These are phyloP conservation scores for Drosophila parthenogenetica DNA, from an alignment of 2,888 invertebrate species.

Conservation along the genomic window DNA sequence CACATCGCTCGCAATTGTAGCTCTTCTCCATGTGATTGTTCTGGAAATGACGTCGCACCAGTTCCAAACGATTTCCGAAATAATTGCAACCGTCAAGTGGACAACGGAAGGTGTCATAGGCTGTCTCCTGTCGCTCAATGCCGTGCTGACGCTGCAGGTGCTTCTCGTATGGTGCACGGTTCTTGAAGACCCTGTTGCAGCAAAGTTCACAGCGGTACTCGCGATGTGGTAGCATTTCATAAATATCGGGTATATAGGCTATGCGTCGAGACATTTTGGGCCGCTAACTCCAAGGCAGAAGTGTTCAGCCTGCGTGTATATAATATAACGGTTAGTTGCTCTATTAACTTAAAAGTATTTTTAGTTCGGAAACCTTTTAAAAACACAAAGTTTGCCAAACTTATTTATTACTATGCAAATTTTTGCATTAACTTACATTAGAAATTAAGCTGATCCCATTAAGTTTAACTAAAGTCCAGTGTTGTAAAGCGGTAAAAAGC, in stretches of 20 bases:
- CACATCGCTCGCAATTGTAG: constrained; percentile 21
- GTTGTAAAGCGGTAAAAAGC: no score
- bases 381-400: neutral
- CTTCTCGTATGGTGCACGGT: constrained; percentile 13
- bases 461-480: no score
- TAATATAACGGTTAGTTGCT: neutral
- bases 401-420: no score
- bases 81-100: constrained; percentile 23
- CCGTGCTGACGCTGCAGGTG: constrained; percentile 40
- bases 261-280: constrained; percentile 3
- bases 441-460: no score
- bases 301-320: neutral
- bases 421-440: no score
- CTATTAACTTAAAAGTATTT: no score
- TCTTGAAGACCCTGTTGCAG: constrained; percentile 41
- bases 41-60: constrained; percentile 46
- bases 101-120: constrained; percentile 19
- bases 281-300: neutral
- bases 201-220: constrained; percentile 31
- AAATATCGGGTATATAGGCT: constrained; percentile 17
- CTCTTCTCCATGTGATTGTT: constrained; percentile 30
- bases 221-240: constrained; percentile 38
- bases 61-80: neutral
- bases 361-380: neutral
- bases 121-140: neutral